Evolutionary conservation across 1,140 invertebrate genomes (phyloP).

Genomic region (Chlorops oryzae): DNA sequence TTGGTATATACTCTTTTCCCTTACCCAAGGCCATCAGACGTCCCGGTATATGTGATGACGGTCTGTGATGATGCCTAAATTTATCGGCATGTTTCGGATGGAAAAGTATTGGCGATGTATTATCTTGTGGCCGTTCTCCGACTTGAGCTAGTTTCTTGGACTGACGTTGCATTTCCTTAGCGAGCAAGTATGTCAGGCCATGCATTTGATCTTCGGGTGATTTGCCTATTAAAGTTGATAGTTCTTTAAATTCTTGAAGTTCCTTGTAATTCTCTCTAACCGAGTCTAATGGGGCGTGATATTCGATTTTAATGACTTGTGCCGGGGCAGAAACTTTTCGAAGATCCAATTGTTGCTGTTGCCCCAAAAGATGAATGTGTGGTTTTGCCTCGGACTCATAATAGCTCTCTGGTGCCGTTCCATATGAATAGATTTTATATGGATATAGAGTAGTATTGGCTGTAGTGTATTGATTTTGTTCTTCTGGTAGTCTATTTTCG

Average conservation of each 20-base stretch:
- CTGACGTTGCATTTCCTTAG: slow-evolving; percentile 44
- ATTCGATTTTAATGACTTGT: slow-evolving; percentile 38
- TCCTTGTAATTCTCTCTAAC: slow-evolving; percentile 39
- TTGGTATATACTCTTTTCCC: slow-evolving; percentile 40
- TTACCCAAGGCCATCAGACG: slow-evolving; percentile 24
- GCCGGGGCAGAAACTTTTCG: background rate
- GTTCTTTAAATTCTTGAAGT: slow-evolving; percentile 32
- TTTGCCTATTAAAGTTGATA: slow-evolving; percentile 40
- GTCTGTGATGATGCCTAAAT: background rate
- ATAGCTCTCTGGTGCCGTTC: too few relatives aligned
- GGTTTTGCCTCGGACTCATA: background rate
- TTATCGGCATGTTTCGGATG: slow-evolving; percentile 15
- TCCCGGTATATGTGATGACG: slow-evolving; percentile 20
- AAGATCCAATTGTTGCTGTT: background rate
- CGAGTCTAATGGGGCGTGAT: slow-evolving; percentile 27
- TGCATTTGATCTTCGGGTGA: slow-evolving; percentile 45
- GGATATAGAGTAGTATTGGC: too few relatives aligned
- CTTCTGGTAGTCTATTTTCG: slow-evolving; percentile 13
- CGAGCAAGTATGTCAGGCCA: slow-evolving; percentile 38
- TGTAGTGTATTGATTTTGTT: too few relatives aligned
- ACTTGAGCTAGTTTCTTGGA: slow-evolving; percentile 20
- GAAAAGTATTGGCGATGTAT: slow-evolving; percentile 36
- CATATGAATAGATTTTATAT: too few relatives aligned
- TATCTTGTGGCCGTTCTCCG: slow-evolving; percentile 29
- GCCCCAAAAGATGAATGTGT: background rate